A percentile compares a stretch with the other conserved stretches of the same genome.
Evolutionary conservation across 2,797 vertebrate species (phyloP).

Genomic region (Enteromius mattozi): DNA sequence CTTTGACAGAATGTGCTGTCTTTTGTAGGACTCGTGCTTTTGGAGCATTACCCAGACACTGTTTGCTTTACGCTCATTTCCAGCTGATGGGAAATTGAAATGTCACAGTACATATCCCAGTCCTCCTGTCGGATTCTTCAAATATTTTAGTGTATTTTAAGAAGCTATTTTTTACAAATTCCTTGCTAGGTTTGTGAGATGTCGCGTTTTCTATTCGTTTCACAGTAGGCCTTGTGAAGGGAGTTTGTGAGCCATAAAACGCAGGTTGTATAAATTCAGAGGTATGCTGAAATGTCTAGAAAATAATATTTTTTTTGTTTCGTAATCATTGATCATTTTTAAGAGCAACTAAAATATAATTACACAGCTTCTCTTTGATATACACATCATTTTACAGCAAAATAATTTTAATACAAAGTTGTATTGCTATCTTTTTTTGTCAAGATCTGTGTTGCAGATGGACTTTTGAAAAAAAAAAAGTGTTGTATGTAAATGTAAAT

Average conservation of each 20-base stretch:
- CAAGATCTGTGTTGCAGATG: slow-evolving; percentile 69
- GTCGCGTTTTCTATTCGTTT: slow-evolving; percentile 60
- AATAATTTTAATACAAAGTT: slow-evolving; percentile 63
- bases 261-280: slow-evolving; percentile 71
- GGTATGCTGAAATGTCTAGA: slow-evolving; percentile 55
- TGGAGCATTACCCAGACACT: slow-evolving; percentile 59
- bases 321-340: slow-evolving; percentile 61
- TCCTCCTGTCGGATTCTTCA: slow-evolving; percentile 31
- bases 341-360: background rate
- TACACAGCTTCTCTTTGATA: slow-evolving; percentile 40
- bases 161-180: slow-evolving; percentile 48
- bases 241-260: slow-evolving; percentile 77
- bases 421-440: slow-evolving; percentile 61
- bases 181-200: slow-evolving; percentile 57
- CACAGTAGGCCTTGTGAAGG: slow-evolving; percentile 75
- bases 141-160: slow-evolving; percentile 16
- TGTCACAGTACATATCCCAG: background rate
- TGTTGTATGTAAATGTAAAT: slow-evolving; percentile 79
- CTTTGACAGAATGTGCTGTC: background rate
- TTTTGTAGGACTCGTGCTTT: background rate
- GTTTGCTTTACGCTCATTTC: slow-evolving; percentile 61
- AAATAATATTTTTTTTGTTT: slow-evolving; percentile 67
- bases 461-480: slow-evolving; percentile 63
- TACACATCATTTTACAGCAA: slow-evolving; percentile 72
- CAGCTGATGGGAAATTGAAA: slow-evolving; percentile 56